Evolutionary conservation across 2,797 vertebrate genomes (phyloP), one percentile per base, ranked within the genome.

Genomic region (Pangasius larnaudii): DNA sequence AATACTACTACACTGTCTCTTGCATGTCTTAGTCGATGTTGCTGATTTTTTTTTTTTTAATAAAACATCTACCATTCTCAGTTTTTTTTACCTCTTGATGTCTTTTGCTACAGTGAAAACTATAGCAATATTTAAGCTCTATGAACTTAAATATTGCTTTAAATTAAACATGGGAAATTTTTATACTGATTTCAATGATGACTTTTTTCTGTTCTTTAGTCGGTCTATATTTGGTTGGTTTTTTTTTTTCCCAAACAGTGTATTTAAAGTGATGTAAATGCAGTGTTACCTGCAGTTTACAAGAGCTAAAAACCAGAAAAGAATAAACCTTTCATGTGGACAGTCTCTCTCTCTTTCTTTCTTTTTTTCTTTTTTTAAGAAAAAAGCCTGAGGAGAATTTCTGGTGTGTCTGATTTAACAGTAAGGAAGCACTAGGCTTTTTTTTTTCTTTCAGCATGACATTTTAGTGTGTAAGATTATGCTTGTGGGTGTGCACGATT

Each of bases 321-420:
- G 81, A 91, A 88, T 87, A 90, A 90, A 90, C 51, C 42, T 89
- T 87, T 88, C 81, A 90, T 89, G 85, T 89, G 72, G 56, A 58
- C 36, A 11, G 46, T 74, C 11, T 58, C 49, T 18, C 10, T 30
- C 36, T 58, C 49, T 18, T 7, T 30, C 36, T 75, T 7, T 65
- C 4, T 53, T 63, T 49, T 83, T 46, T 19, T 9, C 24, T 53
- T 9, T 8, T 8, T 33, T 53, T 5, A 19, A 10, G 80, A 33
- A 2, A n/a, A 53, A 49, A 78, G 22, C 75, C 46, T 56, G 42
- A 16, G 13, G 36, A 3, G 58, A 82, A 3, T 16, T 49, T 49
- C 19, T 10, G 22, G 14, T 56, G 75, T 36, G 30, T 58, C 30
- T 59, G 30, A 80, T 36, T 75, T 7, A 13, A 49, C 72, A 39